A percentile compares a stretch with the other conserved stretches of the same genome.
Evolutionary conservation across 92 coral and sea anemone genomes (phyloP).

Genomic region (Actinostola sp.): DNA sequence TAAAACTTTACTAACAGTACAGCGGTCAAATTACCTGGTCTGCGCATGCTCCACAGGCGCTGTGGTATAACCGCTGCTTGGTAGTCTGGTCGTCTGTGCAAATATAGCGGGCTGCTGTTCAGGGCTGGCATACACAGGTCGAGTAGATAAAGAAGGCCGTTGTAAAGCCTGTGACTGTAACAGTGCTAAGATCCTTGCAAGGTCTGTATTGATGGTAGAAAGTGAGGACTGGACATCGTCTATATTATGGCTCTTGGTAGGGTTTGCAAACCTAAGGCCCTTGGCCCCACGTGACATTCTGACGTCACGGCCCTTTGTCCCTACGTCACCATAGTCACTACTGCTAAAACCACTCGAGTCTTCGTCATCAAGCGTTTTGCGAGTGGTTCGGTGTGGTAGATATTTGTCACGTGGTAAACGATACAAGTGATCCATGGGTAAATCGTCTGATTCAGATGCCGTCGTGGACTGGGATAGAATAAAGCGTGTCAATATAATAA

Average conservation of each 20-base stretch:
- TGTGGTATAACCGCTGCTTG: slow-evolving; percentile 28
- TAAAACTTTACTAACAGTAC: too few species aligned
- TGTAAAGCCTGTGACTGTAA: slow-evolving; percentile 59
- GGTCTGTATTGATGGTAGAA: slow-evolving; percentile 73
- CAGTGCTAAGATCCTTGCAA: slow-evolving; percentile 71
- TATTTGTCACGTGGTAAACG: slow-evolving; percentile 49
- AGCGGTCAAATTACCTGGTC: slow-evolving; percentile 18
- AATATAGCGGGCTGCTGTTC: slow-evolving; percentile 29
- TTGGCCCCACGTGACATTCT: slow-evolving; percentile 52
- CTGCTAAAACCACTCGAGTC: slow-evolving; percentile 94
- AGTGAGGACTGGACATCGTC: slow-evolving; percentile 76
- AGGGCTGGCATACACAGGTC: slow-evolving; percentile 23
- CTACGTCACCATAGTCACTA: slow-evolving; percentile 84
- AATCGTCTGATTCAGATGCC: slow-evolving; percentile 75
- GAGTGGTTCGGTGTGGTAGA: slow-evolving; percentile 60
- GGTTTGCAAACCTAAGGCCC: slow-evolving; percentile 32
- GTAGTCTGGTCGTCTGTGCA: slow-evolving; percentile 29
- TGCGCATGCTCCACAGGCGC: slow-evolving; percentile 40
- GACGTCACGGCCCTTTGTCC: slow-evolving; percentile 54
- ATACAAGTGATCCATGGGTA: slow-evolving; percentile 45
- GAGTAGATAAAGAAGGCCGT: slow-evolving; percentile 8
- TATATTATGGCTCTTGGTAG: slow-evolving; percentile 41
- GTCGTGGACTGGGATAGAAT: slow-evolving; percentile 54
- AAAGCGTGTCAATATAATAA: not conserved
- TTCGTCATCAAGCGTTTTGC: slow-evolving; percentile 68